phyloP scores from a whole-genome alignment of 2,113 vertebrate genomes.

The Rattus norvegicus region GRCr8 NC_086033.1:103950001-103950500 shows the following conservation, averaged over 20 bases:
- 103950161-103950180: background rate
- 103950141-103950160: background rate
- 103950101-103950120: background rate
- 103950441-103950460: background rate
- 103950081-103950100: too few relatives aligned
- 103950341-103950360: background rate
- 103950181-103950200: background rate
- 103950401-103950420: background rate
- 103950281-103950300: background rate
- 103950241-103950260: slow-evolving; percentile 12
- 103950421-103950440: background rate
- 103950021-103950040: background rate
- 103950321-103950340: background rate
- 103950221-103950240: background rate
- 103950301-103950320: background rate
- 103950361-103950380: background rate
- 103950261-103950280: background rate
- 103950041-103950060: background rate
- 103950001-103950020: background rate
- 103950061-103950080: background rate
- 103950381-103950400: background rate
- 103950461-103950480: background rate
- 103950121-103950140: background rate
- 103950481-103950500: accelerated
- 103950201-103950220: background rate